Percentiles rank a stretch among this genome's conserved stretches.
Evolutionary conservation across 2,888 invertebrate genomes (phyloP).

Genomic region (Sussaba pulchella): DNA sequence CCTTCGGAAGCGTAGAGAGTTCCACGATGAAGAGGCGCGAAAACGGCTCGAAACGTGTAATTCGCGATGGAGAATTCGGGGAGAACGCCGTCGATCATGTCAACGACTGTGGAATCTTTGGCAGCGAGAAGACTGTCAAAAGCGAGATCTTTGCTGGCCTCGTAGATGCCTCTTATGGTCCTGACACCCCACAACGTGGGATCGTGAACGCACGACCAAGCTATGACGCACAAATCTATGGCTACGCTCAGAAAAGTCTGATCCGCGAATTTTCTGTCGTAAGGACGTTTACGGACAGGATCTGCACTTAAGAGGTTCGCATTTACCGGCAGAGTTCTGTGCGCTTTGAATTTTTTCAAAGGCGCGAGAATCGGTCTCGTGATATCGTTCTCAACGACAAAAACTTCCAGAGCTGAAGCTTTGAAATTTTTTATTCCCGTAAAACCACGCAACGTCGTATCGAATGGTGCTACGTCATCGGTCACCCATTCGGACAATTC

Average conservation of each 20-base stretch:
- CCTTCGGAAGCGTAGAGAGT: conserved; percentile 74
- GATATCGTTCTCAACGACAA: conserved; percentile 77
- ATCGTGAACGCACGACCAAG: conserved; percentile 81
- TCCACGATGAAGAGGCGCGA: conserved; percentile 78
- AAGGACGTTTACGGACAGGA: conserved; percentile 62
- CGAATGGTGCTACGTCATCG: conserved; percentile 61
- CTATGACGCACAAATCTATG: conserved; percentile 80
- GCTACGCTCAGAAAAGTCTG: conserved; percentile 72
- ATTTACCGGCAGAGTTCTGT: conserved; percentile 7
- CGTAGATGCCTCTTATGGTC: conserved; percentile 77
- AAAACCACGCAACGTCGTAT: conserved; percentile 72
- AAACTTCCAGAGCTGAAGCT: conserved; percentile 77
- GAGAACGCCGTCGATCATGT: conserved; percentile 74
- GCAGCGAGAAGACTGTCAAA: conserved; percentile 75
- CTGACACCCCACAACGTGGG: conserved; percentile 78
- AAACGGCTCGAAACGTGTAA: conserved; percentile 77
- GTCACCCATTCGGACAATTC: conserved; percentile 76
- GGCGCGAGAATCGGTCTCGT: conserved; percentile 74
- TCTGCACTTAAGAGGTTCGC: no score
- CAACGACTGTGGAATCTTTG: conserved; percentile 74
- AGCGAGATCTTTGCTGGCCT: conserved; percentile 75
- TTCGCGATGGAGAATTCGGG: conserved; percentile 80
- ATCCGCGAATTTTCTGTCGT: conserved; percentile 75
- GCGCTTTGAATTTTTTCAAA: conserved; percentile 69
- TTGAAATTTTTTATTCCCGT: conserved; percentile 73